Conservation (phyloP, 2,797 vertebrate genomes). For the Perodicticus potto region DNA sequence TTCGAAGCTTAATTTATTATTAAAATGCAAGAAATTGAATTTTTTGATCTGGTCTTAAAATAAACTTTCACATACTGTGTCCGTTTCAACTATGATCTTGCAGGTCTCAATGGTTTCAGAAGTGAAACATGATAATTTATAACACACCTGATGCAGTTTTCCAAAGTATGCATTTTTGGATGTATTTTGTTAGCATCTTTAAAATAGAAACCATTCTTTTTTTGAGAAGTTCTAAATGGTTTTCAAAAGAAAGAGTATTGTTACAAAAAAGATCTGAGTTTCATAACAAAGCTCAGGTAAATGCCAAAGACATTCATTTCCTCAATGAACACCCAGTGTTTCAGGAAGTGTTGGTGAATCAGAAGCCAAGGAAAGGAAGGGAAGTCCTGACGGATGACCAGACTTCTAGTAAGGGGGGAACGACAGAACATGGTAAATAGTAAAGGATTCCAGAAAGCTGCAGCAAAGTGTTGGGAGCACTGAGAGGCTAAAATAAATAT, state of each 20-base stretch:
- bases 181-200: not conserved
- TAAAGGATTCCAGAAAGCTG: not conserved
- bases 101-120: not conserved
- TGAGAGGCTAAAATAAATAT: not conserved
- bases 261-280: not conserved
- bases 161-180: not conserved
- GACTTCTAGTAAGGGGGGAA: not conserved
- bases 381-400: too few relatives aligned
- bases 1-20: not conserved
- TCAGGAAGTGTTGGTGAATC: too few relatives aligned
- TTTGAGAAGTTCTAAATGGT: not conserved
- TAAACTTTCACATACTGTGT: not conserved
- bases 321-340: not conserved
- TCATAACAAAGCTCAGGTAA: not conserved
- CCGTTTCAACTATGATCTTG: not conserved
- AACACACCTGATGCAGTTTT: not conserved
- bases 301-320: not conserved
- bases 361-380: not conserved
- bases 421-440: accelerated
- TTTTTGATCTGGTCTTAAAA: not conserved
- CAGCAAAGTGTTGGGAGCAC: not conserved
- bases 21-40: constrained; percentile 33
- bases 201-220: not conserved
- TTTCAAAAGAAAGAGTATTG: not conserved
- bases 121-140: not conserved